A percentile compares a stretch with the other conserved stretches of the same genome.
These are phyloP conservation scores for Lottia gigantea DNA, from an alignment of 2,888 invertebrate genomes.

Conservation along the genomic window DNA sequence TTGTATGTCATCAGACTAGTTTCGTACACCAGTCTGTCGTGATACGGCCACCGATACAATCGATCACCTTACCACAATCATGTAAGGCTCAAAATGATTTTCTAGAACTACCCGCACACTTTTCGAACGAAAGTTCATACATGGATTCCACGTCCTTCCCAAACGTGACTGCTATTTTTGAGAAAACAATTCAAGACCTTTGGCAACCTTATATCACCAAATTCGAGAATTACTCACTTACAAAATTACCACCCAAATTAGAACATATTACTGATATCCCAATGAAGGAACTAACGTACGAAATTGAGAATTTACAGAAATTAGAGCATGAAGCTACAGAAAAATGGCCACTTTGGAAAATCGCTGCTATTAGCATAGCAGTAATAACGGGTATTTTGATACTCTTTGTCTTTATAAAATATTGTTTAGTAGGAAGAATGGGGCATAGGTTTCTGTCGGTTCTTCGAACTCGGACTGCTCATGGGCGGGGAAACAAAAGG, in stretches of 20 bases:
- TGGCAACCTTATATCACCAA: background rate
- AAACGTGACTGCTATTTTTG: background rate
- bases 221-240: background rate
- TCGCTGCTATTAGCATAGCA: no score
- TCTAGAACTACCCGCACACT: background rate
- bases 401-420: no score
- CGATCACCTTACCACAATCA: background rate
- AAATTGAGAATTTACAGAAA: no score
- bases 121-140: background rate
- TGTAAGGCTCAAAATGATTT: background rate
- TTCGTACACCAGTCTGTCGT: background rate
- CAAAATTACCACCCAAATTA: background rate
- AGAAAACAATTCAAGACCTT: background rate
- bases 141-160: background rate
- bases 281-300: background rate
- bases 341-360: no score
- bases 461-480: no score
- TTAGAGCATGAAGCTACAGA: no score
- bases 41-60: background rate
- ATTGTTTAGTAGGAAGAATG: no score
- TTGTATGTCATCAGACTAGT: background rate
- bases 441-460: no score
- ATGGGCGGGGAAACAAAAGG: no score
- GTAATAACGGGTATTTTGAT: no score
- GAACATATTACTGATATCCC: background rate